phyloP scores from a whole-genome alignment of 2,797 vertebrate species.

The Pelochelys cantorii region DNA sequence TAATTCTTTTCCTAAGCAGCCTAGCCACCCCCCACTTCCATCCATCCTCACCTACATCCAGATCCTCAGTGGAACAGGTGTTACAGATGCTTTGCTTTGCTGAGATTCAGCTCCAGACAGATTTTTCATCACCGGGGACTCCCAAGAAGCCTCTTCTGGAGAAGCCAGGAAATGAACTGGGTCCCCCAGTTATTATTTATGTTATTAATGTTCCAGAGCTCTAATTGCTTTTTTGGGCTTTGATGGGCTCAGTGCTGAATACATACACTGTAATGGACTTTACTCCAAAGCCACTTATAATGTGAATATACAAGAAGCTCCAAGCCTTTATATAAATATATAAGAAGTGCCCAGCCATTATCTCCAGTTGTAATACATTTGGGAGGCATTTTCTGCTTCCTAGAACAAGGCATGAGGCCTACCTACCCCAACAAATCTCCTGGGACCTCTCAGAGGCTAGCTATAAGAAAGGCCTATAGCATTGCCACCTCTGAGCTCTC shows the following conservation, averaged over 20 bases:
- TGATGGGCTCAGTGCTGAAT: too few relatives aligned
- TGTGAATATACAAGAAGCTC: too few relatives aligned
- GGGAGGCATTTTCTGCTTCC: neutral
- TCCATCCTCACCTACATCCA: neutral
- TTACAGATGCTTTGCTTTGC: neutral
- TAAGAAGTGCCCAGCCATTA: too few relatives aligned
- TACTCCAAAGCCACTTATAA: too few relatives aligned
- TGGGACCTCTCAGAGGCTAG: neutral
- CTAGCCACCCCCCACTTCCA: neutral
- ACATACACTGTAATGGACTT: too few relatives aligned
- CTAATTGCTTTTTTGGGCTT: too few relatives aligned
- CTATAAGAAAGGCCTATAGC: neutral
- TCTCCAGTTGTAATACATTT: too few relatives aligned
- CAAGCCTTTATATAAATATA: too few relatives aligned
- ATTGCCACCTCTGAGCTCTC: neutral
- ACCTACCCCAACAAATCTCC: neutral
- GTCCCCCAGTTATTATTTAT: too few relatives aligned
- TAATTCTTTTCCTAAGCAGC: neutral
- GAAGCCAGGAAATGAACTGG: too few relatives aligned
- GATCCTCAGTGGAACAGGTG: neutral
- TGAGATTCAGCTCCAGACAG: neutral
- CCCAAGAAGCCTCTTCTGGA: too few relatives aligned
- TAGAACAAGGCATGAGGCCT: neutral
- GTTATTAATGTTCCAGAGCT: too few relatives aligned
- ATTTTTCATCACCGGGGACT: neutral